Evolutionary conservation across 1,140 invertebrate species (phyloP).

Genomic region (Trichonephila clavipes): DNA sequence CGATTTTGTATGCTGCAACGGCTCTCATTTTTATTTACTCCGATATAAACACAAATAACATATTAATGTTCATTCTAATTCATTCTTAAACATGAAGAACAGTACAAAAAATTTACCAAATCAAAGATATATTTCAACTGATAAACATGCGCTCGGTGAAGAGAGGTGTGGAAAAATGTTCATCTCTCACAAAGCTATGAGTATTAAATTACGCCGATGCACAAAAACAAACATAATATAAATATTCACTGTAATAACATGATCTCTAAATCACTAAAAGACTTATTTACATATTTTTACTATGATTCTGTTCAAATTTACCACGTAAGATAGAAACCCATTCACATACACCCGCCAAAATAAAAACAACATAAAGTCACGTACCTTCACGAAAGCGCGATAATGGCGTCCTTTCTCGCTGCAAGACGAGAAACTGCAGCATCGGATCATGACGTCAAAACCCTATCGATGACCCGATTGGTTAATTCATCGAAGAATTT

Average conservation of each 20-base stretch:
- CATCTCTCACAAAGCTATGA: background rate
- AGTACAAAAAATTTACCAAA: background rate
- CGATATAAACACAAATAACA: background rate
- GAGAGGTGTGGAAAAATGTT: background rate
- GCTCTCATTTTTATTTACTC: background rate
- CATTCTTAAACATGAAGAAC: background rate
- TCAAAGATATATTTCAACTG: background rate
- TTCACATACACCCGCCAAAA: slow-evolving; percentile 47
- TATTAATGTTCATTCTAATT: background rate
- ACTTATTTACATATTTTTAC: background rate
- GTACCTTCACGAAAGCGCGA: slow-evolving; percentile 68
- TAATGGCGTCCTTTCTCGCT: slow-evolving; percentile 73
- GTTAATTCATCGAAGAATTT: background rate
- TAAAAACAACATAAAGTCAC: slow-evolving; percentile 60
- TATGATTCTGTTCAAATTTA: background rate
- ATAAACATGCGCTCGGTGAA: background rate
- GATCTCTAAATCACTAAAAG: background rate
- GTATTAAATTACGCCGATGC: background rate
- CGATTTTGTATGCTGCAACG: background rate
- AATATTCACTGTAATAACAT: background rate
- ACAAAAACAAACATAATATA: background rate
- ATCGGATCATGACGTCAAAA: background rate
- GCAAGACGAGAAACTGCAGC: slow-evolving; percentile 54
- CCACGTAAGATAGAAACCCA: background rate
- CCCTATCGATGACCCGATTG: background rate